These are phyloP conservation scores for Heliconius melpomene DNA, from an alignment of 1,140 invertebrate genomes.

Conservation along the genomic window DNA sequence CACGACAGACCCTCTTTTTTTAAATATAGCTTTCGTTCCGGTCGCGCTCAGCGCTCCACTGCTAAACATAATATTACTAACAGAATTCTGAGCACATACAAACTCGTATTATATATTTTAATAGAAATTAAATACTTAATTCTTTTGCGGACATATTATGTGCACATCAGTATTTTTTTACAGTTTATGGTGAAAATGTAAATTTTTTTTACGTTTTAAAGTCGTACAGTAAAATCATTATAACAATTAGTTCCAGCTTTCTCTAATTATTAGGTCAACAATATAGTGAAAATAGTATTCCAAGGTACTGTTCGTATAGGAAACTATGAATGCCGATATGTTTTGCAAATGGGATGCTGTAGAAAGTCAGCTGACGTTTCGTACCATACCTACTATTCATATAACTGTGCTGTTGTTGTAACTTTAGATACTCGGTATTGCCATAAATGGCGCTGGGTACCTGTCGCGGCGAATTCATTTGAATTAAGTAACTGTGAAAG, in stretches of 20 bases:
- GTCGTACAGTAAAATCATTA: too few species aligned
- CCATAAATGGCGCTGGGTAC: constrained; percentile 7
- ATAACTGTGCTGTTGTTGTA: constrained; percentile 8
- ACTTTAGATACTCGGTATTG: constrained; percentile 6
- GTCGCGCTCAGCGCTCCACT: constrained; percentile 16
- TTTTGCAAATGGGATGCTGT: constrained; percentile 15
- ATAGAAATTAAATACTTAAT: neutral
- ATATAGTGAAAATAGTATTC: neutral
- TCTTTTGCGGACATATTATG: neutral
- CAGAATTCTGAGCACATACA: neutral
- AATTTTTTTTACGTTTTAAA: too few species aligned
- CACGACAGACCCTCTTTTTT: constrained; percentile 21
- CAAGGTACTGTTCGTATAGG: neutral
- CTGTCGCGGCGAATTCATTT: neutral
- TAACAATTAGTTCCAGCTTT: neutral
- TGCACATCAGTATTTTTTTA: too few species aligned
- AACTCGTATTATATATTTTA: neutral
- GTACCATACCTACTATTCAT: constrained; percentile 1
- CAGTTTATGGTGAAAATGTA: too few species aligned
- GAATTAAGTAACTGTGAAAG: constrained; percentile 11
- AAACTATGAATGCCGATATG: neutral
- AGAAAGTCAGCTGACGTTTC: constrained; percentile 14
- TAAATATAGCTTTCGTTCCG: constrained; percentile 25
- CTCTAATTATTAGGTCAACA: neutral
- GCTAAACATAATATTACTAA: constrained; percentile 1